phyloP scores from a whole-genome alignment of 2,113 vertebrate species.

The Sinocyclocheilus anophthalmus region DNA sequence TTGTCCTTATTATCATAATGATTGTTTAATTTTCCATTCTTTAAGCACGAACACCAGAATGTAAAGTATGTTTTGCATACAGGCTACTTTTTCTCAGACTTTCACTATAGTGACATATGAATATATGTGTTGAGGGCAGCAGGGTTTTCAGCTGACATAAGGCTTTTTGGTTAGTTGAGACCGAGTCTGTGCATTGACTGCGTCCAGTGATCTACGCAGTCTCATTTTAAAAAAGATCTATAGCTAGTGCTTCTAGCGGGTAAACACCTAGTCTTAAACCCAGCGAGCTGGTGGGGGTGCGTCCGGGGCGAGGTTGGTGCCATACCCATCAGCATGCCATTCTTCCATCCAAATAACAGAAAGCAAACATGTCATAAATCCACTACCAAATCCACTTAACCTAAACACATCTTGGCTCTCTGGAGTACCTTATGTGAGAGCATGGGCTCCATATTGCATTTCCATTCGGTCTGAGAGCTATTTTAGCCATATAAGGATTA shows the following conservation, averaged over 20 bases:
- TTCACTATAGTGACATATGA: background rate
- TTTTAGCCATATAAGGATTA: constrained; percentile 21
- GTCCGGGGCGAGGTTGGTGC: no score
- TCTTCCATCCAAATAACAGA: constrained; percentile 49
- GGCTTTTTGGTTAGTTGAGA: constrained; percentile 47
- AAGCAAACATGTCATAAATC: constrained; percentile 58
- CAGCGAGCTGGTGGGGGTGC: no score
- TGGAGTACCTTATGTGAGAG: background rate
- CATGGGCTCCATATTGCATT: constrained; percentile 16
- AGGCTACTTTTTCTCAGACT: background rate
- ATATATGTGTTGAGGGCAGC: background rate
- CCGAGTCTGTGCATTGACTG: constrained; percentile 55
- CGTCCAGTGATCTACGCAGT: constrained; percentile 61
- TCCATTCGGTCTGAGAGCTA: background rate
- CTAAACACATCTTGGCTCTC: constrained; percentile 22
- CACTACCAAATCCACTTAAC: constrained; percentile 26
- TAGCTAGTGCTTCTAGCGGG: no score
- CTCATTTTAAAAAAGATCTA: constrained; percentile 69
- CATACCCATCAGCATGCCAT: constrained; percentile 59
- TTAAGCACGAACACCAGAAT: background rate
- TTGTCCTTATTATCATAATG: background rate
- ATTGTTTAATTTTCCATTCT: background rate
- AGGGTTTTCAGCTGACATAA: constrained; percentile 50
- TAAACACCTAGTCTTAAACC: no score
- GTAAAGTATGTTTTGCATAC: background rate